Base-by-base conservation (phyloP, 2,888 invertebrate species). In the Drosophila eohydei region DNA sequence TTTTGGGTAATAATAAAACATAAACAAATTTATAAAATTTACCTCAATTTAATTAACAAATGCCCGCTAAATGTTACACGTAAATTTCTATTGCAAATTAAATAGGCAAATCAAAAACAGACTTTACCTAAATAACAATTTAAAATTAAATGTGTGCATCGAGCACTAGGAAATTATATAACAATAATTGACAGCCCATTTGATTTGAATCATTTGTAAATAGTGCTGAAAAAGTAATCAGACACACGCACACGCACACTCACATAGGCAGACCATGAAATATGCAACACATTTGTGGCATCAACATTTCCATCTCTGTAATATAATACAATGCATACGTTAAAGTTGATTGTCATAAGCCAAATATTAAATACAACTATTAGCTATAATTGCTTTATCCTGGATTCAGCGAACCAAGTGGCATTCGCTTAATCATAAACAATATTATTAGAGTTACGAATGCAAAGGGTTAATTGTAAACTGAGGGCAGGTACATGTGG, bases 181-280 rank as follows among this genome's bases (percentile, higher is more conserved):
- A 69, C 58, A 58, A 71, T 75, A 80, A 85, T 75, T 85, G 83
- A 61, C 88, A 88, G 74, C 71, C 77, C 77, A 80, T 85, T 85
- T 75, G 64, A 72, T 75, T 85, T 75, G 55, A 71, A 82, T 74
- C 66, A 73, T 72, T 74, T 61, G 52, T 51, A 64, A 79, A 79
- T 46, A 44, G 64, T 57, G 43, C 69, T 72, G 67, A 70, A 81
- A 74, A 63, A 50, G 32, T 52, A 60, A 73, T 72, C 44, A 44
- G 21, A 8, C 48, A 30, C n/a, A 21, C 2, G 9, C 38, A 59
- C 26, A 26, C 43, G 12, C 26, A 16, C 30, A n/a, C 40, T 57
- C 56, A 50, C 46, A n/a, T 3, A 44, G 4, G 16, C 72, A 52
- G 59, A 73, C 64, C 59, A 44, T 80, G 48, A 71, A 81, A 77